A percentile compares a stretch with the other conserved stretches of the same genome.
These are phyloP conservation scores for Corythaixoides concolor DNA, from an alignment of 2,113 vertebrate genomes.

Conservation along the genomic window DNA sequence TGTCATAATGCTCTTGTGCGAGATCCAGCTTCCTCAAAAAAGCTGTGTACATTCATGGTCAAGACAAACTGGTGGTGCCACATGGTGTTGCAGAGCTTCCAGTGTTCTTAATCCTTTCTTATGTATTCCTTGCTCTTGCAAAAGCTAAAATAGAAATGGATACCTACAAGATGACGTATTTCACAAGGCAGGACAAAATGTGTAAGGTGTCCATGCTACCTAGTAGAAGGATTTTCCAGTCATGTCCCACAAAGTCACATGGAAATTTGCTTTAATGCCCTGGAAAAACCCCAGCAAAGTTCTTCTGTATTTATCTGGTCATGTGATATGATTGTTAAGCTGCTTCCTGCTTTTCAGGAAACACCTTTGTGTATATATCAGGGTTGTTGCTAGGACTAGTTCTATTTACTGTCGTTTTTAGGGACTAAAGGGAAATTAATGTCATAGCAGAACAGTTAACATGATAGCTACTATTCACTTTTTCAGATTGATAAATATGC, in stretches of 20 bases:
- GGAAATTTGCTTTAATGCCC: conserved; percentile 34
- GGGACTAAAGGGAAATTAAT: not conserved
- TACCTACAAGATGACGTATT: not conserved
- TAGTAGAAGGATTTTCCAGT: conserved; percentile 17
- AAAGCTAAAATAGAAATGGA: not conserved
- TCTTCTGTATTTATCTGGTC: conserved; percentile 34
- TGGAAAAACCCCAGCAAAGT: conserved; percentile 6
- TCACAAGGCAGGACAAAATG: not conserved
- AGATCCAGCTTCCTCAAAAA: not conserved
- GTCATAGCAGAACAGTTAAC: not conserved
- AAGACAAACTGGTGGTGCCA: not conserved
- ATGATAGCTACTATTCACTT: not conserved
- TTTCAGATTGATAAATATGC: not conserved
- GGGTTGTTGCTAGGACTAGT: conserved; percentile 16
- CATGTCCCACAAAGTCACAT: not conserved
- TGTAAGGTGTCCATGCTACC: not conserved
- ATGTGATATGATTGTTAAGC: conserved; percentile 52
- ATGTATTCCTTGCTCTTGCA: not conserved
- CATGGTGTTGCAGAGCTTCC: not conserved
- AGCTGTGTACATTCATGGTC: not conserved
- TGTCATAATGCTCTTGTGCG: not conserved
- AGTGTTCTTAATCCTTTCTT: not conserved
- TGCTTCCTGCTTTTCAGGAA: conserved; percentile 69
- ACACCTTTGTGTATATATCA: conserved; percentile 16
- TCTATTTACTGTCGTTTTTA: conserved; percentile 1